Percentiles rank a stretch among this genome's conserved stretches.
These are phyloP conservation scores for Mythimna lalbum DNA, from an alignment of 2,888 invertebrate genomes.

Conservation along the genomic window DNA sequence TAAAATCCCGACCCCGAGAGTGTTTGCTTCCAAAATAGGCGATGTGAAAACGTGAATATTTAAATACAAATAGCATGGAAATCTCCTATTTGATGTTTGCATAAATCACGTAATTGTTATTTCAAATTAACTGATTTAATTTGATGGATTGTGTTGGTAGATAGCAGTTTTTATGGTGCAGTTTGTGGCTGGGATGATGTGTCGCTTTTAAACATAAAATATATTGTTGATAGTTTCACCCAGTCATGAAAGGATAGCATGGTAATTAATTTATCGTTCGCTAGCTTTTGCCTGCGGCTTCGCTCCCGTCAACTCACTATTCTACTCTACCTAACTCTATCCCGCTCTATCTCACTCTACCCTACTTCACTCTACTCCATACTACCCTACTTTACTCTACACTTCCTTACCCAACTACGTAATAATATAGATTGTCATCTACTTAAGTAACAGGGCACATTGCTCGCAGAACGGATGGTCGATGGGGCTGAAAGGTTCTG, in stretches of 20 bases:
- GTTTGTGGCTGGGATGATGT: neutral
- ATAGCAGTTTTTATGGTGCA: neutral
- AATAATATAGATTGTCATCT: too few species aligned
- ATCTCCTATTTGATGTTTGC: slow-evolving; percentile 59
- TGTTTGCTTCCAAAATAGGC: slow-evolving; percentile 66
- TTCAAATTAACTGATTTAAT: slow-evolving; percentile 50
- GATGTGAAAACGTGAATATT: slow-evolving; percentile 63
- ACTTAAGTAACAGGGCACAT: too few species aligned
- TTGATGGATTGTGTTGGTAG: slow-evolving; percentile 22
- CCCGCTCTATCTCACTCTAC: too few species aligned
- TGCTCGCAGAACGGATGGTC: too few species aligned
- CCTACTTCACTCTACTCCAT: too few species aligned
- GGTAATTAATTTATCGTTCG: neutral
- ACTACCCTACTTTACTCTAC: too few species aligned
- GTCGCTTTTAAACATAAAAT: neutral
- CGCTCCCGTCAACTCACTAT: too few species aligned
- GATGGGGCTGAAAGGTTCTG: too few species aligned
- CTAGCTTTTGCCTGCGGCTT: too few species aligned
- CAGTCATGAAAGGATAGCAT: neutral
- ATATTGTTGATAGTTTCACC: neutral
- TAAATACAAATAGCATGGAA: slow-evolving; percentile 38
- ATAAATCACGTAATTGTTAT: slow-evolving; percentile 59
- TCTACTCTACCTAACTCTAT: too few species aligned
- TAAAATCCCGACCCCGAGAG: slow-evolving; percentile 58
- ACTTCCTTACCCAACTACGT: too few species aligned